A percentile compares a stretch with the other conserved stretches of the same genome.
Evolutionary conservation across 2,888 invertebrate genomes (phyloP).

Genomic region (Nasonovia ribisnigri): DNA sequence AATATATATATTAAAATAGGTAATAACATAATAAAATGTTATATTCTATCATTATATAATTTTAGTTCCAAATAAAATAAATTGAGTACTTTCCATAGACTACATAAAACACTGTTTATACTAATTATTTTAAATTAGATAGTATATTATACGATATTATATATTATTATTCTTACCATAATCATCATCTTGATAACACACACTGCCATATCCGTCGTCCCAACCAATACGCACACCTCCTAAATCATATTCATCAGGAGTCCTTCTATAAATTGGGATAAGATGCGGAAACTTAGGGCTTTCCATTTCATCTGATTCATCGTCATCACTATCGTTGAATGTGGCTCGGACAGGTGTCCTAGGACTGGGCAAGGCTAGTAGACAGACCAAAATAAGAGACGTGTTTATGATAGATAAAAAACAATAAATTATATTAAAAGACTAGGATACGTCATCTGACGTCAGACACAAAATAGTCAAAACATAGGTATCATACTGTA

Average conservation of each 20-base stretch:
- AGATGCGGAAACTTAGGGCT: conserved; percentile 53
- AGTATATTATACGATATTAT: neutral
- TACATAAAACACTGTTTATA: neutral
- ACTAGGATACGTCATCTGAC: neutral
- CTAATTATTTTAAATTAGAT: neutral
- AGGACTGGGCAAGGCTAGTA: conserved; percentile 29
- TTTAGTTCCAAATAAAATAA: neutral
- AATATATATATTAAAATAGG: too few relatives aligned
- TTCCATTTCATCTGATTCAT: conserved; percentile 52
- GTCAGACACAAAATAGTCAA: neutral
- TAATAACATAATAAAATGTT: neutral
- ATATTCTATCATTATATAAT: neutral
- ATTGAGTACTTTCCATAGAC: neutral
- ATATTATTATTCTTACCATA: conserved; percentile 23
- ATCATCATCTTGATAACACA: conserved; percentile 18
- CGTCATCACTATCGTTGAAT: conserved; percentile 16
- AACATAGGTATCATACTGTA: neutral
- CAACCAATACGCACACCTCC: conserved; percentile 49
- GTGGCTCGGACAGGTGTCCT: conserved; percentile 27
- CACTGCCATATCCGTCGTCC: conserved; percentile 53
- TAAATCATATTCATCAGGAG: conserved; percentile 35
- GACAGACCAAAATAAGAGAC: neutral
- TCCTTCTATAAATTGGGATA: conserved; percentile 34
- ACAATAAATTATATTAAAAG: neutral
- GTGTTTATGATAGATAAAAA: neutral